Evolutionary conservation across 2,888 invertebrate species (phyloP).

Genomic region (Podabrus alpinus): DNA sequence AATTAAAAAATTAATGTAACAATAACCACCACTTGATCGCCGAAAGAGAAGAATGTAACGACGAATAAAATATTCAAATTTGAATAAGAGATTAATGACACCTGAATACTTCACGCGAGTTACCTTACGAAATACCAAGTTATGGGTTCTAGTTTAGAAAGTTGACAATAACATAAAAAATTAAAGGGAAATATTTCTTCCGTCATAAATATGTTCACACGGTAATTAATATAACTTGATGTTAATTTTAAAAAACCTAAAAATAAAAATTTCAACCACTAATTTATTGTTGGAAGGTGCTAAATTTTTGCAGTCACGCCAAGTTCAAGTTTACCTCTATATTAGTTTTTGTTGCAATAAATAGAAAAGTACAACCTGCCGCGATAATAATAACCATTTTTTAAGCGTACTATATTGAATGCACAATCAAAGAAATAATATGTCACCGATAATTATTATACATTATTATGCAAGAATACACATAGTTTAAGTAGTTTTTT

Average conservation of each 20-base stretch:
- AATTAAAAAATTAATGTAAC: no score
- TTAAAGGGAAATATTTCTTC: background rate
- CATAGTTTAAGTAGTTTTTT: background rate
- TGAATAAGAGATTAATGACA: background rate
- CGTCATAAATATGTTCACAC: background rate
- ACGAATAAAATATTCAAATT: background rate
- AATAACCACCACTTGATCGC: background rate
- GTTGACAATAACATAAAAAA: background rate
- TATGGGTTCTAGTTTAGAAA: background rate
- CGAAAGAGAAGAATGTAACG: background rate
- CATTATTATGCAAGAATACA: background rate
- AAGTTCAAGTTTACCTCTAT: background rate
- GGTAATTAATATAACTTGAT: background rate
- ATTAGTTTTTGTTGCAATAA: background rate
- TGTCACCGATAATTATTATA: background rate
- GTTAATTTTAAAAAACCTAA: background rate
- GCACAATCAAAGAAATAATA: background rate
- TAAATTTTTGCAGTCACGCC: background rate
- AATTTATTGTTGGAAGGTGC: background rate
- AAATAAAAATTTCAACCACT: background rate
- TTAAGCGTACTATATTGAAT: background rate
- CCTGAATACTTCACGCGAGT: background rate
- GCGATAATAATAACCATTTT: background rate
- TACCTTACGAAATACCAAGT: background rate
- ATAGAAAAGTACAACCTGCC: background rate